A percentile compares a stretch with the other conserved stretches of the same genome.
Conservation (phyloP, 1,140 invertebrate genomes). For the Berghia stephanieae region DNA sequence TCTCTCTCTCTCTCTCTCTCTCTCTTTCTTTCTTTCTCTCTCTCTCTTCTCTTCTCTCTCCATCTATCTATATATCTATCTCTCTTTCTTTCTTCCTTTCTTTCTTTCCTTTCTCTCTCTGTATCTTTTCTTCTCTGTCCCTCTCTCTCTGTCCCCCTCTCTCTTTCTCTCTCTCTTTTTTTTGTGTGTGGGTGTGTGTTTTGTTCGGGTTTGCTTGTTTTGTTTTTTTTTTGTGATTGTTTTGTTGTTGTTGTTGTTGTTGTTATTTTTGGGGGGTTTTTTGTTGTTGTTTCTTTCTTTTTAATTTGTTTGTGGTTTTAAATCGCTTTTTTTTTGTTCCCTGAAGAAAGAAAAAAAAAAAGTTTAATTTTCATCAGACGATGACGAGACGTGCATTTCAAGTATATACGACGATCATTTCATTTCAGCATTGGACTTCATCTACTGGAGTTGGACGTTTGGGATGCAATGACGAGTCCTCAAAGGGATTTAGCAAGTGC, state of each 20-base stretch:
- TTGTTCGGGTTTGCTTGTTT: no score
- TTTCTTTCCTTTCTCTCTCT: not conserved
- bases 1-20: no score
- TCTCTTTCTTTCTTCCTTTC: not conserved
- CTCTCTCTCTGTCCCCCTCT: no score
- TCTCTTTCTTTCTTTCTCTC: conserved; percentile 4
- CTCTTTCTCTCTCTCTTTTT: not conserved
- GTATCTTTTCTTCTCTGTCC: no score
- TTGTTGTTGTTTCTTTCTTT: not conserved
- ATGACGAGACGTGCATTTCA: not conserved
- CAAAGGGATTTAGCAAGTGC: conserved; percentile 41
- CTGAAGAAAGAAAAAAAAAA: not conserved
- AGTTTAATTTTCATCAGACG: not conserved
- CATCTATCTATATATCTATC: no score
- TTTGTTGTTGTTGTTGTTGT: no score
- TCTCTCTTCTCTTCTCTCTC: no score
- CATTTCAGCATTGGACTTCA: conserved; percentile 47
- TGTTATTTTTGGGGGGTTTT: no score
- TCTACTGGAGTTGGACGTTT: conserved; percentile 50
- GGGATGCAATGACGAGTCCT: conserved; percentile 45
- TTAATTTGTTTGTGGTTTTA: no score
- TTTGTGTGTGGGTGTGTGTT: not conserved
- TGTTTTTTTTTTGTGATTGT: no score
- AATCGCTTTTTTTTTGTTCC: not conserved
- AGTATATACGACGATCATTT: not conserved